Conservation (phyloP, 2,888 invertebrate species). For the Meganola albula region DNA sequence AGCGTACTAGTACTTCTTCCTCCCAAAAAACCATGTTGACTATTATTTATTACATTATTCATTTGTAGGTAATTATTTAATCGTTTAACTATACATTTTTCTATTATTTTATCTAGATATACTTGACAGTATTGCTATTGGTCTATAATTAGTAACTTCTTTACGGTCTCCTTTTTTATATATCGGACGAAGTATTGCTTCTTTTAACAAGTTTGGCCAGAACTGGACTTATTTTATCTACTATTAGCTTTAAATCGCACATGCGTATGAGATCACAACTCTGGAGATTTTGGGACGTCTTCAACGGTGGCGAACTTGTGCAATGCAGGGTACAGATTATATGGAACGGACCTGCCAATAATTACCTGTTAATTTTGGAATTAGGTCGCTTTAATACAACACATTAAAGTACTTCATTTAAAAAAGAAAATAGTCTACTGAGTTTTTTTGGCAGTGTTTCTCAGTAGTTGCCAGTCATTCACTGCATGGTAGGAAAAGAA, state of each 20-base stretch:
- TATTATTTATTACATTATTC: slow-evolving; percentile 2
- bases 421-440: no score
- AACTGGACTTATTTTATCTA: slow-evolving; percentile 1
- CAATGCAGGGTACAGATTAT: no score
- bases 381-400: no score
- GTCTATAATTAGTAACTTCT: slow-evolving; percentile 3
- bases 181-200: slow-evolving; percentile 5
- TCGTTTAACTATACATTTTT: slow-evolving; percentile 4
- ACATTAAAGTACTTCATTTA: no score
- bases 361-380: no score
- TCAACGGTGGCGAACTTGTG: no score
- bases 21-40: slow-evolving; percentile 3
- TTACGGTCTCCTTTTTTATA: slow-evolving; percentile 5
- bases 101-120: slow-evolving; percentile 4
- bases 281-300: no score
- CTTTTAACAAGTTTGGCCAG: slow-evolving; percentile 1
- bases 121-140: slow-evolving; percentile 5
- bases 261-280: slow-evolving; percentile 1
- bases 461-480: no score
- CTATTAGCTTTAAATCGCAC: slow-evolving; percentile 1
- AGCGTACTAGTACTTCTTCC: slow-evolving; percentile 5
- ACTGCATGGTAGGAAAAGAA: no score
- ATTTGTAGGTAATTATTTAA: neutral
- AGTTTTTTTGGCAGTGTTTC: no score
- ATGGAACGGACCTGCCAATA: no score